These are phyloP conservation scores for Melipona quadrifasciata DNA, from an alignment of 1,140 invertebrate genomes.

Conservation along the genomic window DNA sequence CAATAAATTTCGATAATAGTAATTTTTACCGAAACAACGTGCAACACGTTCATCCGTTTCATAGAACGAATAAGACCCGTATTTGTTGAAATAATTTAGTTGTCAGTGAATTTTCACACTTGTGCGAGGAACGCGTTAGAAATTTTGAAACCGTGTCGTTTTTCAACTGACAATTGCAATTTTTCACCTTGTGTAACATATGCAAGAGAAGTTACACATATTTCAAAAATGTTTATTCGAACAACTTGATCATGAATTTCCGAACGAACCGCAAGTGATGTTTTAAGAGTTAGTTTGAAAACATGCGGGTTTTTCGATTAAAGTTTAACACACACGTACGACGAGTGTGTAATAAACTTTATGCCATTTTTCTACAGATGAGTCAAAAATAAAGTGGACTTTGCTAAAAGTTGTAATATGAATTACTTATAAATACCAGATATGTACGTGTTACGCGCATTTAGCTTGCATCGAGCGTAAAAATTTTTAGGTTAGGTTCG, in stretches of 20 bases:
- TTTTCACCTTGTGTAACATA: too few species aligned
- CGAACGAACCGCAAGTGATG: not conserved
- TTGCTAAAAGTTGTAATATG: not conserved
- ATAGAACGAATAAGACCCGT: too few species aligned
- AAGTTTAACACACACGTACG: not conserved
- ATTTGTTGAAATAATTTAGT: too few species aligned
- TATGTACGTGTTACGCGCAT: not conserved
- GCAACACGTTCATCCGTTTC: too few species aligned
- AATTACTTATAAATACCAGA: not conserved
- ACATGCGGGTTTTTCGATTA: not conserved
- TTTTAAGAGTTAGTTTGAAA: not conserved
- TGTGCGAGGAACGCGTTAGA: too few species aligned
- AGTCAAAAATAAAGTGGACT: not conserved
- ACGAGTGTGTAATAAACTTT: too few species aligned
- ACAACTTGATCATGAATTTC: not conserved
- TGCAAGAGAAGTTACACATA: too few species aligned
- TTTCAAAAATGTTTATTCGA: not conserved
- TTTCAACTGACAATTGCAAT: too few species aligned
- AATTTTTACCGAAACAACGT: not conserved
- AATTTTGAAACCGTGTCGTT: too few species aligned
- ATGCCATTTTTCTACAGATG: not conserved
- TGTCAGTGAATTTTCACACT: too few species aligned
- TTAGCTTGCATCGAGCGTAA: not conserved
- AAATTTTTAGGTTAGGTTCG: not conserved
- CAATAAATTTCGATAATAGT: not conserved